phyloP scores from a whole-genome alignment of 2,113 vertebrate species.

The Anas platyrhynchos region DNA sequence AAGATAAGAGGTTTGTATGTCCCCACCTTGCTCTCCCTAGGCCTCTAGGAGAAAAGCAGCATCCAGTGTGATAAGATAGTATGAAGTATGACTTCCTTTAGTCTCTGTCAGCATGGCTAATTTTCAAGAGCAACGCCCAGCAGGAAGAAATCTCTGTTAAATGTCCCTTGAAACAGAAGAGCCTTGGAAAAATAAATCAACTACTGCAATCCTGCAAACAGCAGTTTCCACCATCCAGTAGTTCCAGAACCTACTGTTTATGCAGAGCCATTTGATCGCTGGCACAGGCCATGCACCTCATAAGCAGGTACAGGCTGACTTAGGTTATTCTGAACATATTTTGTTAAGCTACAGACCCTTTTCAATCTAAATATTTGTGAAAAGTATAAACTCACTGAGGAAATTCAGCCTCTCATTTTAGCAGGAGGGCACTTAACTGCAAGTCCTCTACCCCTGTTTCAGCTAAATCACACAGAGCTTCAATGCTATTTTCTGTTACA shows the following conservation, averaged over 20 bases:
- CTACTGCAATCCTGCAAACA: background rate
- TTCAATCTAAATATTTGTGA: conserved; percentile 33
- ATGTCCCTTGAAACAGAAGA: background rate
- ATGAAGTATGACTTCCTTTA: background rate
- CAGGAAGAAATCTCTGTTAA: conserved; percentile 1
- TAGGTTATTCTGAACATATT: background rate
- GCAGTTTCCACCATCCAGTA: background rate
- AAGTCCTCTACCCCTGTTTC: background rate
- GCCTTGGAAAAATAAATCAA: background rate
- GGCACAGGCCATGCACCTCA: background rate
- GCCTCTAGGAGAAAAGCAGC: background rate
- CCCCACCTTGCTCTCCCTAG: background rate
- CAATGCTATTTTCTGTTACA: background rate
- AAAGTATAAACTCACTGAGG: background rate
- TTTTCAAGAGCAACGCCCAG: rapidly evolving
- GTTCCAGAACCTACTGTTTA: background rate
- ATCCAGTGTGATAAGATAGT: background rate
- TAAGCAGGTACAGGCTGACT: rapidly evolving
- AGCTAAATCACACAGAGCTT: background rate
- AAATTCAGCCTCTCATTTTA: background rate
- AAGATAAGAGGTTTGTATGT: background rate
- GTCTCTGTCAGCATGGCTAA: background rate
- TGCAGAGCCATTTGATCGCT: background rate
- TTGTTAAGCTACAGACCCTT: background rate
- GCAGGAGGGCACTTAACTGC: background rate